Conservation (phyloP, 1,140 invertebrate species). For the Acromyrmex echinatior region DNA sequence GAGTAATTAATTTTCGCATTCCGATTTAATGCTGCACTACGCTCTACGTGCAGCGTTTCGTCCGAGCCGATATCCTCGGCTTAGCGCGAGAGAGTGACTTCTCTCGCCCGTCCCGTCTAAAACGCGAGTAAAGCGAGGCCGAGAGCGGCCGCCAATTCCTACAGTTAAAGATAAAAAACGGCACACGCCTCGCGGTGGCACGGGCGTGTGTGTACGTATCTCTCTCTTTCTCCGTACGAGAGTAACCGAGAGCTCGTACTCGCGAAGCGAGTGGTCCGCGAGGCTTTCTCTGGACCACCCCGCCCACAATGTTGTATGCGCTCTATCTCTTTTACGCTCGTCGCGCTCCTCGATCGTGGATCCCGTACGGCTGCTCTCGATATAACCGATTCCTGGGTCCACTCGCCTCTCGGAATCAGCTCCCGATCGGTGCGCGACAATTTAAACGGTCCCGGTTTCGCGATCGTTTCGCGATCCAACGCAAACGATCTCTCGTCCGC, state of each 20-base stretch:
- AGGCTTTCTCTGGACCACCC: slow-evolving; percentile 84
- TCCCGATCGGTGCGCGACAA: slow-evolving; percentile 55
- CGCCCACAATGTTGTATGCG: slow-evolving; percentile 77
- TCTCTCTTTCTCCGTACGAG: slow-evolving; percentile 68
- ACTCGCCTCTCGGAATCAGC: slow-evolving; percentile 43
- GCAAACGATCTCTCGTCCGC: slow-evolving; percentile 33
- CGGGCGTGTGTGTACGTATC: slow-evolving; percentile 46
- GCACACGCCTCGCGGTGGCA: slow-evolving; percentile 80
- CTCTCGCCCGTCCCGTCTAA: slow-evolving; percentile 56
- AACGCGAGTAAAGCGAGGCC: slow-evolving; percentile 56
- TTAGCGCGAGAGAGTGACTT: slow-evolving; percentile 65
- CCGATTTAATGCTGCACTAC: neutral
- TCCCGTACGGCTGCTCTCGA: slow-evolving; percentile 50
- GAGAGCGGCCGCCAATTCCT: slow-evolving; percentile 62
- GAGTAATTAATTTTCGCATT: slow-evolving; percentile 48
- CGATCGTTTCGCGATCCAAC: slow-evolving; percentile 41
- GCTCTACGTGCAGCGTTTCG: neutral
- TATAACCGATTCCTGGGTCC: slow-evolving; percentile 62
- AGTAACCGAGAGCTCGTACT: slow-evolving; percentile 32
- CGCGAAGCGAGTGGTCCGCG: slow-evolving; percentile 44
- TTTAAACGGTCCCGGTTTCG: slow-evolving; percentile 62
- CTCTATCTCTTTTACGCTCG: slow-evolving; percentile 48
- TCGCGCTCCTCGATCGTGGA: slow-evolving; percentile 64
- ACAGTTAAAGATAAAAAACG: slow-evolving; percentile 71
- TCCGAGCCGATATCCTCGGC: slow-evolving; percentile 70